phyloP scores from a whole-genome alignment of 2,888 invertebrate genomes.

The Myopa testacea region DNA sequence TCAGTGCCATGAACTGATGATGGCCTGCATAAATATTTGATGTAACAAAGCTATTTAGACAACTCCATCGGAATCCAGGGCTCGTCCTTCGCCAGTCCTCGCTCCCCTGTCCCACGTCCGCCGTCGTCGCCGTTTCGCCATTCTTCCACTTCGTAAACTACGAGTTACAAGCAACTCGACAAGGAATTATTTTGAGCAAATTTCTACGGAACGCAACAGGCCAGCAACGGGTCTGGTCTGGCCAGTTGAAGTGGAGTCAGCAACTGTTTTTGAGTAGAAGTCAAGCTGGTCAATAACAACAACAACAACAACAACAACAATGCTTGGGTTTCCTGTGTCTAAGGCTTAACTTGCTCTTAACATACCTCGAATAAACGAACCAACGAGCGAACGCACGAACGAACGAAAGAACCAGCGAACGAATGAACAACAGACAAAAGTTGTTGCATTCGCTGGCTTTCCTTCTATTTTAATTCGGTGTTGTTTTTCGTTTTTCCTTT shows the following conservation, averaged over 20 bases:
- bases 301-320: slow-evolving; percentile 23
- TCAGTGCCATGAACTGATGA: background rate
- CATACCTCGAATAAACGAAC: background rate
- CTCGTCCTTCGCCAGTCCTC: background rate
- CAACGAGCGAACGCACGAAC: background rate
- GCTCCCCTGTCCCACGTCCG: no score
- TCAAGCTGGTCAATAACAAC: slow-evolving; percentile 27
- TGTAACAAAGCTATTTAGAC: background rate
- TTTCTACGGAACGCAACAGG: slow-evolving; percentile 31
- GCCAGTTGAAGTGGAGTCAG: slow-evolving; percentile 8
- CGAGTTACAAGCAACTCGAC: background rate
- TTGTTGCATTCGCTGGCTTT: slow-evolving; percentile 31
- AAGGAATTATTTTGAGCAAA: background rate
- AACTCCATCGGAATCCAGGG: background rate
- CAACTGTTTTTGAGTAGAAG: slow-evolving; percentile 14
- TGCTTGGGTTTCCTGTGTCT: background rate
- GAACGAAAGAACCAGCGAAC: background rate
- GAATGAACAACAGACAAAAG: slow-evolving; percentile 18
- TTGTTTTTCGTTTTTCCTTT: background rate
- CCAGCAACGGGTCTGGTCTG: background rate
- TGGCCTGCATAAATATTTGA: background rate
- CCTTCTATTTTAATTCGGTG: background rate
- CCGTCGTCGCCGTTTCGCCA: background rate
- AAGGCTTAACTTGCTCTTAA: slow-evolving; percentile 34
- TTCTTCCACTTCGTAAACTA: background rate